Evolutionary conservation across 2,888 invertebrate genomes (phyloP), one percentile per base, ranked within the genome.

Genomic region (Tholera decimalis): DNA sequence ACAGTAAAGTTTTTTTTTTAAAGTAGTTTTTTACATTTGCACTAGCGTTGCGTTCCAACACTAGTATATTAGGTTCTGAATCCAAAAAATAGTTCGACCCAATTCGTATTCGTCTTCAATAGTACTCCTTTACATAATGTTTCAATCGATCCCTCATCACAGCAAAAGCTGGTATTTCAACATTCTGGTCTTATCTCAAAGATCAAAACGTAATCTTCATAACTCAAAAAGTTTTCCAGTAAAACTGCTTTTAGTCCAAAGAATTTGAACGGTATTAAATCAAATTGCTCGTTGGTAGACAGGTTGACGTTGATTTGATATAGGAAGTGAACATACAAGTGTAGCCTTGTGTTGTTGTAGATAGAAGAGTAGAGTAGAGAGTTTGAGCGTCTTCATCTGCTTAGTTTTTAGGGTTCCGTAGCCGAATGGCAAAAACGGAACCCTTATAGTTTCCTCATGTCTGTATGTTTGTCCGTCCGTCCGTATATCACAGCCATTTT

Each of bases 241-340:
- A 47, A 66, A 66, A 66, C 70, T 70, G 70, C 70, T 47, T 70
- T 66, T 41, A 60, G 70, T 66, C 47, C 33, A 28, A 66, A 70
- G 47, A 70, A 66, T 66, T 60, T 22, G 39, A 64, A 56, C 28
- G 33, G 33, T 35, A 47, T 61, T 70, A 70, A 70, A 66, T 60
- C 66, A 66, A 60, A 70, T 26, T 41, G 22, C 18, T 59, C 47
- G 47, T 28, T 70, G 22, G 47, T 24, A 59, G n/a, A 33, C 22
- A 35, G 28, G 30, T 26, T 39, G 24, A 37, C 9, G 6, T 6
- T 28, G 46, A 11, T 47, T 22, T 22, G 22, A 5, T 26, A 9
- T n/a, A n/a, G 9, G 7, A 18, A 26, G 18, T 5, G 18, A 11
- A 28, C 28, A 2, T 1, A 35, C 15, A 15, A 6, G 35, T 35